phyloP scores from a whole-genome alignment of 2,888 invertebrate species.

The Hirtodrosophila trivittata region DNA sequence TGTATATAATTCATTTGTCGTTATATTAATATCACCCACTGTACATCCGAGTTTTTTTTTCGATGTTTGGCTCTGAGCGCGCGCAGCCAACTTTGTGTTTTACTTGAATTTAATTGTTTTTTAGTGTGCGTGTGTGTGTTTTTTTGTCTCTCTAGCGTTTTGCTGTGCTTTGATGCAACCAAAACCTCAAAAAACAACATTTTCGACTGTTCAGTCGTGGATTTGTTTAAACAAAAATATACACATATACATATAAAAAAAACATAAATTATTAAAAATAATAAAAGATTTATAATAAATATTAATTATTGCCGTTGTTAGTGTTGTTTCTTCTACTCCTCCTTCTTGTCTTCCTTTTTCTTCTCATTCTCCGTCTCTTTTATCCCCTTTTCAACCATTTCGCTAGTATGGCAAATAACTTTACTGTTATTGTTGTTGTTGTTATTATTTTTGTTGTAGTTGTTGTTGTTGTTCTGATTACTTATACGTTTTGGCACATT shows the following conservation, averaged over 20 bases:
- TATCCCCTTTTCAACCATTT: constrained; percentile 33
- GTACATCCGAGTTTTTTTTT: constrained; percentile 43
- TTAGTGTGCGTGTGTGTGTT: constrained; percentile 24
- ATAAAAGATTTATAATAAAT: constrained; percentile 62
- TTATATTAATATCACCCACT: constrained; percentile 27
- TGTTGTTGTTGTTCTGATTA: constrained; percentile 28
- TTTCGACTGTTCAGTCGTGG: constrained; percentile 46
- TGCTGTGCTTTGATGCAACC: constrained; percentile 13
- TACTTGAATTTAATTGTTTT: constrained; percentile 8
- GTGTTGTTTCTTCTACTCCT: constrained; percentile 27
- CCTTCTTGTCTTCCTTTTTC: neutral
- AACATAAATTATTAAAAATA: constrained; percentile 62
- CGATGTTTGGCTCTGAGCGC: constrained; percentile 50
- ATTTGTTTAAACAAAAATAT: constrained; percentile 53
- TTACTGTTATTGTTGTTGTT: constrained; percentile 18
- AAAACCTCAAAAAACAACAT: constrained; percentile 39
- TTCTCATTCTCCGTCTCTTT: constrained; percentile 6
- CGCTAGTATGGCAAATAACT: constrained; percentile 44
- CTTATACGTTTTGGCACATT: constrained; percentile 50
- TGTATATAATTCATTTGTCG: constrained; percentile 36
- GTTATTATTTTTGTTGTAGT: constrained; percentile 19
- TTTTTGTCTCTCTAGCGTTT: constrained; percentile 17
- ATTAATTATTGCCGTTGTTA: constrained; percentile 56
- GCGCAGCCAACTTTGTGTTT: constrained; percentile 41
- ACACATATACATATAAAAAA: constrained; percentile 48